These are phyloP conservation scores for Enteromius viviparus DNA, from an alignment of 2,797 vertebrate genomes.

Conservation along the genomic window DNA sequence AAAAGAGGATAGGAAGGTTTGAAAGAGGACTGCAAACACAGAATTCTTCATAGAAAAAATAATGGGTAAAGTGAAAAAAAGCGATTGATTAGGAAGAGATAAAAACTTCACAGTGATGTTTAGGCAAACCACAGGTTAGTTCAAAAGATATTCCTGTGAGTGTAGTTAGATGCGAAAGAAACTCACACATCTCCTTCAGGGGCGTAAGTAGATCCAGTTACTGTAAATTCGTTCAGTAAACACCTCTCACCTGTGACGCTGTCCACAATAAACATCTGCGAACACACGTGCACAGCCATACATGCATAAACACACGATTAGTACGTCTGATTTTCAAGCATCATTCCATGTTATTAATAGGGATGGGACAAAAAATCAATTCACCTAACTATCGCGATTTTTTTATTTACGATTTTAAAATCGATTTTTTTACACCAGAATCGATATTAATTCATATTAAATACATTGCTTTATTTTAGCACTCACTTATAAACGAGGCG, in stretches of 20 bases:
- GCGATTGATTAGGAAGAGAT: background rate
- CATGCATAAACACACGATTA: constrained; percentile 38
- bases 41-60: background rate
- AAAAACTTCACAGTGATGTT: background rate
- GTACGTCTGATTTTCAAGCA: constrained; percentile 24
- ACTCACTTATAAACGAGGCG: no score
- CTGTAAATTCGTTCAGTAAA: constrained; percentile 77
- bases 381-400: no score
- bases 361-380: no score
- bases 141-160: background rate
- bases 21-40: background rate
- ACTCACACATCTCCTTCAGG: constrained; percentile 85
- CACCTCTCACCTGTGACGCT: constrained; percentile 71
- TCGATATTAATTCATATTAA: no score
- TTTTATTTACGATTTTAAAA: no score
- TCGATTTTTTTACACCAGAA: no score
- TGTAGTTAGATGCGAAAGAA: constrained; percentile 63
- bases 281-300: constrained; percentile 47
- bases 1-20: background rate
- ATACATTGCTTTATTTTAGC: no score
- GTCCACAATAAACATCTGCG: constrained; percentile 80
- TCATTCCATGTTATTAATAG: constrained; percentile 9
- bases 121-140: constrained; percentile 5
- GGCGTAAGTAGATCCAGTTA: constrained; percentile 84
- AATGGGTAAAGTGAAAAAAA: constrained; percentile 4